phyloP scores from a whole-genome alignment of 2,888 invertebrate species.

The Lepidocyrtinus sp. region DNA sequence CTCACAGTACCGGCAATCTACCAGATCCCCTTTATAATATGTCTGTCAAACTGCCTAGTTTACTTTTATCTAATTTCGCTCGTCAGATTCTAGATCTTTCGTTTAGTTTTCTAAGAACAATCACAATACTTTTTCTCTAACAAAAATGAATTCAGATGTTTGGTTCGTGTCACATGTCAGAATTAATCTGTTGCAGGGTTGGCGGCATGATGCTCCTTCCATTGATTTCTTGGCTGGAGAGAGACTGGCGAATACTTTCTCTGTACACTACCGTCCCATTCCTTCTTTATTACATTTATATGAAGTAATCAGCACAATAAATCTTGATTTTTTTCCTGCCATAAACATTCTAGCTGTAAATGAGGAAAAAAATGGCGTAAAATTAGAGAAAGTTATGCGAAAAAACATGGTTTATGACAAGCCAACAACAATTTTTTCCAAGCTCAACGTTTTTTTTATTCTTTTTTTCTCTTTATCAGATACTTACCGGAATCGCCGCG shows the following conservation, averaged over 20 bases:
- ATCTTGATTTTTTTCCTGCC: neutral
- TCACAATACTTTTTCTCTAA: neutral
- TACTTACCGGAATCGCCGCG: conserved; percentile 92
- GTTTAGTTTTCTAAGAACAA: neutral
- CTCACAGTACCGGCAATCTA: conserved; percentile 93
- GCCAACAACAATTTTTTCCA: no score
- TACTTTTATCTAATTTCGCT: neutral
- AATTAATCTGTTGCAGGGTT: conserved; percentile 73
- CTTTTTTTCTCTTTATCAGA: conserved; percentile 71
- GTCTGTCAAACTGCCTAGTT: conserved; percentile 76
- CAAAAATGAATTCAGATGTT: conserved; percentile 9
- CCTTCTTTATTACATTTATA: conserved; percentile 85
- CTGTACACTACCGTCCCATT: conserved; percentile 89
- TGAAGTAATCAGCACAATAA: conserved; percentile 82
- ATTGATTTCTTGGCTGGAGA: conserved; percentile 86
- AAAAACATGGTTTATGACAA: no score
- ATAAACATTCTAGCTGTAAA: neutral
- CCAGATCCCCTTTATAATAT: conserved; percentile 95
- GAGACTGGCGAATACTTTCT: conserved; percentile 87
- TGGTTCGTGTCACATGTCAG: conserved; percentile 23
- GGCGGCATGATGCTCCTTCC: conserved; percentile 87
- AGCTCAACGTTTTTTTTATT: no score
- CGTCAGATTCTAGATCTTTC: conserved; percentile 9
- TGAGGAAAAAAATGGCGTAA: neutral
- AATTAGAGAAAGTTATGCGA: neutral